Percentiles rank a stretch among this genome's conserved stretches.
Conservation (phyloP, 2,113 vertebrate genomes). For the Acrocephalus arundinaceus region DNA sequence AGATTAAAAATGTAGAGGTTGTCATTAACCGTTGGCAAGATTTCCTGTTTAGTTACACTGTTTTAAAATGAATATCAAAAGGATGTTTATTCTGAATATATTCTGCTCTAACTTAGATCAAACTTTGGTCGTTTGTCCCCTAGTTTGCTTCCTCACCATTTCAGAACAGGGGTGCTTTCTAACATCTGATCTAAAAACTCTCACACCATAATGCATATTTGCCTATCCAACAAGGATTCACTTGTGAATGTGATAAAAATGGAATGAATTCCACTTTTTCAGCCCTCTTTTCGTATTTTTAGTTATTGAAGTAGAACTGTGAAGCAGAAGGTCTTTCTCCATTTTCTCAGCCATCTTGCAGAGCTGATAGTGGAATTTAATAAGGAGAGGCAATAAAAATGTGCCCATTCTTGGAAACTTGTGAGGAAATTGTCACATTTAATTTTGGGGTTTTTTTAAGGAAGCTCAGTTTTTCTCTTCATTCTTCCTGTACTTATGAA, state of each 20-base stretch:
- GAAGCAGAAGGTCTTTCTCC: neutral
- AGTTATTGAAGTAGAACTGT: neutral
- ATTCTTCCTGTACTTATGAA: neutral
- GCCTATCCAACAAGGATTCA: neutral
- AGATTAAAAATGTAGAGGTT: slow-evolving; percentile 22
- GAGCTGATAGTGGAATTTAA: neutral
- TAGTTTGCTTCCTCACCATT: neutral
- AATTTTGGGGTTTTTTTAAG: neutral
- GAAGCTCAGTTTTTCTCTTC: neutral
- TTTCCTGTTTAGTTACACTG: neutral
- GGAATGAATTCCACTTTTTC: neutral
- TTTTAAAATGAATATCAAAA: neutral
- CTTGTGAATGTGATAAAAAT: neutral
- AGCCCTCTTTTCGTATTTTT: neutral
- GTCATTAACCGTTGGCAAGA: slow-evolving; percentile 20
- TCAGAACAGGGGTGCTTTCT: neutral
- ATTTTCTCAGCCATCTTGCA: neutral
- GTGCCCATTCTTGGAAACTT: neutral
- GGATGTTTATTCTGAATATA: neutral
- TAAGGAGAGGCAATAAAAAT: neutral
- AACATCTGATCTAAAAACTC: neutral
- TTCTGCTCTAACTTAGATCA: neutral
- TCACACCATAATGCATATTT: neutral
- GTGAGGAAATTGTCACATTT: neutral
- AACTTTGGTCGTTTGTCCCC: neutral